Evolutionary conservation across 2,888 invertebrate species (phyloP), one percentile per base, ranked within the genome.

Genomic region (Cyrtodaria siliqua): DNA sequence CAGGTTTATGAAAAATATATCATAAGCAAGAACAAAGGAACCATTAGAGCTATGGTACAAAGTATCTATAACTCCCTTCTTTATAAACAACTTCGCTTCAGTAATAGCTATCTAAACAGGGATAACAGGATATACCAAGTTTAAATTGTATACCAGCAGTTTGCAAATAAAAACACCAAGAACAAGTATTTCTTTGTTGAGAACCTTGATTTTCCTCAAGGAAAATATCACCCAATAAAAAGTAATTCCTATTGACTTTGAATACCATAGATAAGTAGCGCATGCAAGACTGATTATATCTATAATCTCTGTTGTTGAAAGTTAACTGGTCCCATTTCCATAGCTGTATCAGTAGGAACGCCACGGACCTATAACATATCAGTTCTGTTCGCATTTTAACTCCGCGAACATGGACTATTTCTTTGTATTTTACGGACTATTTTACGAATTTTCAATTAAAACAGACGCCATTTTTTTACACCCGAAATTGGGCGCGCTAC

Each of bases 321-420:
- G 72, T 84, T 66, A 82, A 82, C 79, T 69, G 53, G 73, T 77
- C 86, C 81, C 74, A 84, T 77, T 79, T 82, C 79, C 82, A 76
- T 82, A 83, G 80, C n/a, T n/a, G n/a, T n/a, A n/a, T n/a, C n/a
- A n/a, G n/a, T n/a, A n/a, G n/a, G n/a, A n/a, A n/a, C n/a, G n/a
- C n/a, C n/a, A n/a, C n/a, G n/a, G n/a, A n/a, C n/a, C n/a, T n/a
- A n/a, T n/a, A n/a, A n/a, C n/a, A n/a, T n/a, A n/a, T n/a, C n/a
- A n/a, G n/a, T n/a, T n/a, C n/a, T n/a, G n/a, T n/a, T n/a, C n/a
- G n/a, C n/a, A n/a, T n/a, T n/a, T n/a, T n/a, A n/a, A n/a, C n/a
- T n/a, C n/a, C n/a, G n/a, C n/a, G n/a, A n/a, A n/a, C n/a, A n/a
- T n/a, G n/a, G n/a, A n/a, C n/a, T n/a, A n/a, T n/a, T n/a, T n/a